phyloP scores from a whole-genome alignment of 2,113 vertebrate genomes.

The Micromys minutus region DNA sequence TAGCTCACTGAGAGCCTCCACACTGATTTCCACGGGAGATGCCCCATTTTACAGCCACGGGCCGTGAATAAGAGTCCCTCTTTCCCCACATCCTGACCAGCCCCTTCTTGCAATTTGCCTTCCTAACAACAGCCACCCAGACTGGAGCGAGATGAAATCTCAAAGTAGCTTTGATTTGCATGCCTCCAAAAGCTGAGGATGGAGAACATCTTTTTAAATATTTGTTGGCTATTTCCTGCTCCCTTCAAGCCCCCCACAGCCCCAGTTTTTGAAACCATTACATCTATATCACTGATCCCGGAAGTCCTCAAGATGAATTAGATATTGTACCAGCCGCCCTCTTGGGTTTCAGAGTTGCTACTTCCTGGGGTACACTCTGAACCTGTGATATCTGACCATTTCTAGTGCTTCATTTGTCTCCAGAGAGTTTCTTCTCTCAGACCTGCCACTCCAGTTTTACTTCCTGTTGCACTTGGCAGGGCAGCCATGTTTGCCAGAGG shows the following conservation, averaged over 20 bases:
- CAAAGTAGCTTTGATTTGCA: background rate
- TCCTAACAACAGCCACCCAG: background rate
- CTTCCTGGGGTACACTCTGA: background rate
- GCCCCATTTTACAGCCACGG: background rate
- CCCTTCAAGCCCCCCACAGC: background rate
- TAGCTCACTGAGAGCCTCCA: background rate
- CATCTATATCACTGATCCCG: background rate
- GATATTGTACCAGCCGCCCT: no score
- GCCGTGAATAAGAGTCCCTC: background rate
- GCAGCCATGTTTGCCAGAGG: background rate
- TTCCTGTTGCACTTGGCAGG: background rate
- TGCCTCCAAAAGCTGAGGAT: background rate
- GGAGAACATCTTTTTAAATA: background rate
- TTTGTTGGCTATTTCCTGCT: background rate
- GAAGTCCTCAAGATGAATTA: background rate
- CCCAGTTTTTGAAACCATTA: background rate
- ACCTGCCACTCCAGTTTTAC: background rate
- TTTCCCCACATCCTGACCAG: background rate
- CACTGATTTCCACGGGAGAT: background rate
- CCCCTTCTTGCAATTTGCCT: background rate
- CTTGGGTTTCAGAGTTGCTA: background rate
- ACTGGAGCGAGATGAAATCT: background rate
- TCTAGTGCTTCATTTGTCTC: background rate
- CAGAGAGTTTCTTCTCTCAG: background rate
- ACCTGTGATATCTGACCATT: background rate